A percentile compares a stretch with the other conserved stretches of the same genome.
Evolutionary conservation across 2,113 vertebrate genomes (phyloP).

Genomic region (Entomyzon cyanotis): DNA sequence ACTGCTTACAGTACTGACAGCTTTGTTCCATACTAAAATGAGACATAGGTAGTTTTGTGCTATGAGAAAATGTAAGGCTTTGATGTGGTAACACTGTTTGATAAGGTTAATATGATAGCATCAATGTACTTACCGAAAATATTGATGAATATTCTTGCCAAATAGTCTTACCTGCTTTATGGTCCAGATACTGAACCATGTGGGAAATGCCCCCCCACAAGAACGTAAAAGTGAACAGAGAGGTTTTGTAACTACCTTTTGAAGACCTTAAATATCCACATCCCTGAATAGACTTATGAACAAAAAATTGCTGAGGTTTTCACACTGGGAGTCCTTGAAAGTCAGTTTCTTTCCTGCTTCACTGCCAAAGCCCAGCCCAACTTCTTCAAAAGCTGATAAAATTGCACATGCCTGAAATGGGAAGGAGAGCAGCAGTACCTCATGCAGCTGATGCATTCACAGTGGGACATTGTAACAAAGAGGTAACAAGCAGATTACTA

Average conservation of each 20-base stretch:
- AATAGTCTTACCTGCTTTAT: not conserved
- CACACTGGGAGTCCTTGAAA: not conserved
- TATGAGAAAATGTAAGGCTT: not conserved
- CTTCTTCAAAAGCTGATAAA: conserved; percentile 2
- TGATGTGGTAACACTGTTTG: not conserved
- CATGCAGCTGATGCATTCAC: not conserved
- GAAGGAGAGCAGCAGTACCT: not conserved
- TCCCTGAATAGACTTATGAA: not conserved
- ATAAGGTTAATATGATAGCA: not conserved
- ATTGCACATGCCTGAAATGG: not conserved
- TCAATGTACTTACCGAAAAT: not conserved
- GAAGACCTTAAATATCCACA: not conserved
- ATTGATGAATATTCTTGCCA: not conserved
- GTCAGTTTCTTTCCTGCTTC: not conserved
- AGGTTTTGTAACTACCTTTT: not conserved
- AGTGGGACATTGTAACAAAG: not conserved
- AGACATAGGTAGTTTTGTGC: not conserved
- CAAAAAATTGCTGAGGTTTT: not conserved
- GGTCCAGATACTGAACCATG: not conserved
- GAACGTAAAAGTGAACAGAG: not conserved
- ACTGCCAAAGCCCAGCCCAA: not conserved
- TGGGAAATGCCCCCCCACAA: not conserved
- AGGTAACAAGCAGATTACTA: not conserved
- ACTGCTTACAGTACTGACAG: not conserved
- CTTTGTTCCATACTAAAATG: not conserved